Base-by-base conservation (phyloP, 2,797 vertebrate genomes). In the Lepus oiostolus region DNA sequence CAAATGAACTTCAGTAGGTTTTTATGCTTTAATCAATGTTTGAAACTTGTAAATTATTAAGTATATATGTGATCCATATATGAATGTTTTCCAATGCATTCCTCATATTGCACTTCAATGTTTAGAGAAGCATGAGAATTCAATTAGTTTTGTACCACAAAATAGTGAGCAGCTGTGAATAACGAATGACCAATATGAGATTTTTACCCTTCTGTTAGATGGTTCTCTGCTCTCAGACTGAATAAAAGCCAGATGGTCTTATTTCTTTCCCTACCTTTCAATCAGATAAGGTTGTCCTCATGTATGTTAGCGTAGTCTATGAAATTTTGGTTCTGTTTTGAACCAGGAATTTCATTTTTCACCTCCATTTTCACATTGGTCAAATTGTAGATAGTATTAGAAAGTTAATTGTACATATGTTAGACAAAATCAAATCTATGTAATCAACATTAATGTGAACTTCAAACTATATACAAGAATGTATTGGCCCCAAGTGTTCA, bases 61-160 rank as follows among this genome's bases (percentile, higher is more conserved):
- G 42, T 52, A 2, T 30, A 8, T 13, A 35, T 30, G 42, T 26
- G 10, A 14, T 52, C 60, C 1, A 54, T 38, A 3, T 14, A 35
- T 21, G 22, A n/a, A 47, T 67, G 62, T 89, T 74, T 87, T 47
- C 54, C 54, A 13, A 74, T 38, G 4, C 1, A 63, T 32, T 11
- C 4, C 50, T 77, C 9, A 16, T 42, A 68, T 74, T 75, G 13
- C 32, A 70, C 2, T 72, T 93, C 62, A 91, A 50, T 50, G 76
- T 81, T 84, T 72, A 60, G n/a, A 75, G 24, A 95, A 83, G 4
- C 12, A 42, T 47, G 65, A 19, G 32, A 92, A 95, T 22, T 35
- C 3, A 83, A 21, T 76, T 21, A 38, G 10, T 32, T 6, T 76
- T 4, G 50, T 76, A 13, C 22, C 50, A 92, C 11, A 28, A 28